Base-by-base conservation (phyloP, 2,888 invertebrate species). In the Eupithecia tripunctaria region DNA sequence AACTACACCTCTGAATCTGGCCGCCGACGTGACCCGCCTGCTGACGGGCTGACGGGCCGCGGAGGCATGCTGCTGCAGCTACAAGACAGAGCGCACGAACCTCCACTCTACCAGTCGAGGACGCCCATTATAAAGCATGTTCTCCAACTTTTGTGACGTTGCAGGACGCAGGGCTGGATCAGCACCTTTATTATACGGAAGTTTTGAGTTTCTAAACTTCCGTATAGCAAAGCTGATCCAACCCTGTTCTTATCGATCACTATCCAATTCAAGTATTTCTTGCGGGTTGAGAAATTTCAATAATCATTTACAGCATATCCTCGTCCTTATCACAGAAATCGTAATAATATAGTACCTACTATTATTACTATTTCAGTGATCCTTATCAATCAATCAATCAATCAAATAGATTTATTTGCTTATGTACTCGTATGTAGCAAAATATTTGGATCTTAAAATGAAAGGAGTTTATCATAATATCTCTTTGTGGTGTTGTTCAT, bases 1-100 rank as follows among this genome's bases (percentile, higher is more conserved):
- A 82, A 86, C 89, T 90, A 84, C 82, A 83, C 85, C 82, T 85
- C 83, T 86, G 88, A 93, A 92, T 92, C 92, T 92, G 91, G 89
- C 89, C 89, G 85, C 85, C 79, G 67, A 91, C 94, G 94, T 94
- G 94, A 87, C 81, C 79, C 63, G 93, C 79, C 81, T 89, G 67
- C 67, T 29, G 29, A 67, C 69, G 56, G 32, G 0, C n/a, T n/a
- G n/a, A n/a, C n/a, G n/a, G 3, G 10, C 68, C 8, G 27, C n/a
- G 18, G 69, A 74, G 69, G 43, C 2, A 38, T 68, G 10, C 7
- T 41, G n/a, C 21, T 4, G 1, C 2, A 59, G n/a, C 32, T 68
- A 69, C 63, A 60, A 41, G 0, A 18, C 43, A 43, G 43, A 43
- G 6, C 12, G 18, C 4, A 18, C 43, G 43, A 18, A 43, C 18